Percentiles rank a stretch among this genome's conserved stretches.
Conservation (phyloP, 2,888 invertebrate species). For the Conops quadrifasciatus region DNA sequence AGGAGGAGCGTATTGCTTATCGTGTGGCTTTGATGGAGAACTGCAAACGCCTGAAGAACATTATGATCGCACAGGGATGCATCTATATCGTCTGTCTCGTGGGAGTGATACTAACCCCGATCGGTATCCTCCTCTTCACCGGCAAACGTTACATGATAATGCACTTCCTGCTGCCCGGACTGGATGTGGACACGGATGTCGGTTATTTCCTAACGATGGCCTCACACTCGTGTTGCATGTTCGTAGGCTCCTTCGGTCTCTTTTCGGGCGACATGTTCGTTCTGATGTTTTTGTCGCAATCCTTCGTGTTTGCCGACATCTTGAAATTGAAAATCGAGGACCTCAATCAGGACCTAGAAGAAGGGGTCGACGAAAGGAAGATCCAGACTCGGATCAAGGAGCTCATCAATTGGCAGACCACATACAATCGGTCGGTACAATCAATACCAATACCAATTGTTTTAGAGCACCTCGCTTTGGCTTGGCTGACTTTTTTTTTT, state of each 20-base stretch:
- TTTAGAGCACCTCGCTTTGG: neutral
- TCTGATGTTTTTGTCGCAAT: conserved; percentile 32
- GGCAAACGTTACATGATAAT: conserved; percentile 32
- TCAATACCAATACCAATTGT: no score
- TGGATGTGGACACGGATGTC: conserved; percentile 33
- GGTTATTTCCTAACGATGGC: conserved; percentile 39
- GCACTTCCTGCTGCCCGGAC: conserved; percentile 38
- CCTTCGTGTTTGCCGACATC: conserved; percentile 35
- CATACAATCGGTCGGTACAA: neutral
- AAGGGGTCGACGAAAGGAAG: neutral
- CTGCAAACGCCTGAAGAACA: conserved; percentile 3
- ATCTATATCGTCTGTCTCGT: conserved; percentile 20
- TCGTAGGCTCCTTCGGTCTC: conserved; percentile 38
- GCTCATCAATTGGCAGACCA: conserved; percentile 39
- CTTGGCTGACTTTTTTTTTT: neutral
- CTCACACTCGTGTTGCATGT: conserved; percentile 34
- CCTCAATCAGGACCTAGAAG: conserved; percentile 29
- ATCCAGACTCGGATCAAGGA: conserved; percentile 11
- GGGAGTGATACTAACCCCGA: conserved; percentile 28
- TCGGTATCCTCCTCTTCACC: conserved; percentile 10
- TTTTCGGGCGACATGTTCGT: conserved; percentile 40
- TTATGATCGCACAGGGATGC: conserved; percentile 23
- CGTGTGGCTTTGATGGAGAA: neutral
- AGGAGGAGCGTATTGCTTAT: conserved; percentile 20
- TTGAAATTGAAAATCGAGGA: conserved; percentile 32